A percentile compares a stretch with the other conserved stretches of the same genome.
Evolutionary conservation across 2,797 vertebrate genomes (phyloP).

Genomic region (Diplodus sargus): DNA sequence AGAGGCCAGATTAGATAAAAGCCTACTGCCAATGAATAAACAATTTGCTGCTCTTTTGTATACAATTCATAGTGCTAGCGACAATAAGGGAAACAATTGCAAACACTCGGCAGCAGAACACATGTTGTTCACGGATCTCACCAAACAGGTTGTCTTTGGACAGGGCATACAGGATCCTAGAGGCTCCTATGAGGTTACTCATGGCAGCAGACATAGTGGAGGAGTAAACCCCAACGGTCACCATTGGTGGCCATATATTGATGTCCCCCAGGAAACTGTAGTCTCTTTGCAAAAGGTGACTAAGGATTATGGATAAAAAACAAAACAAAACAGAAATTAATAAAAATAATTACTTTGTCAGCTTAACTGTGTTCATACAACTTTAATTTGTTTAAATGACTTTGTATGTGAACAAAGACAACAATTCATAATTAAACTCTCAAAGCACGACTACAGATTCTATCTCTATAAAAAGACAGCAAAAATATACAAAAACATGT

Average conservation of each 20-base stretch:
- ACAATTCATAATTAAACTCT: constrained; percentile 4
- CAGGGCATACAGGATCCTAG: constrained; percentile 87
- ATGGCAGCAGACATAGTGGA: constrained; percentile 87
- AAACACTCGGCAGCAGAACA: not conserved
- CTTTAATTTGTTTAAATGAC: not conserved
- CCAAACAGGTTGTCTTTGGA: constrained; percentile 88
- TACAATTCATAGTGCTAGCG: not conserved
- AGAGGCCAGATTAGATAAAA: not conserved
- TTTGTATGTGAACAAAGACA: not conserved
- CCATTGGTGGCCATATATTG: constrained; percentile 86
- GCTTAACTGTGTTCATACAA: not conserved
- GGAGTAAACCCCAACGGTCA: constrained; percentile 86
- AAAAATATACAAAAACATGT: not conserved
- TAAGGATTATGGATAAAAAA: constrained; percentile 45
- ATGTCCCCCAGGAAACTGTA: constrained; percentile 87
- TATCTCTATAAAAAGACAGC: not conserved
- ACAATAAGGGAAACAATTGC: not conserved
- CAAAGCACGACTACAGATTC: not conserved
- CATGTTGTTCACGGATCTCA: constrained; percentile 60
- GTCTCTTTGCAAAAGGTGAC: constrained; percentile 83
- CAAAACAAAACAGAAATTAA: not conserved
- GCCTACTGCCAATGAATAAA: not conserved
- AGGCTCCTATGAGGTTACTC: constrained; percentile 90
- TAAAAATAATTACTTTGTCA: not conserved
- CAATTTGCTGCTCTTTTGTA: not conserved